Evolutionary conservation across 2,888 invertebrate genomes (phyloP).

Genomic region (Dryococelus australis): DNA sequence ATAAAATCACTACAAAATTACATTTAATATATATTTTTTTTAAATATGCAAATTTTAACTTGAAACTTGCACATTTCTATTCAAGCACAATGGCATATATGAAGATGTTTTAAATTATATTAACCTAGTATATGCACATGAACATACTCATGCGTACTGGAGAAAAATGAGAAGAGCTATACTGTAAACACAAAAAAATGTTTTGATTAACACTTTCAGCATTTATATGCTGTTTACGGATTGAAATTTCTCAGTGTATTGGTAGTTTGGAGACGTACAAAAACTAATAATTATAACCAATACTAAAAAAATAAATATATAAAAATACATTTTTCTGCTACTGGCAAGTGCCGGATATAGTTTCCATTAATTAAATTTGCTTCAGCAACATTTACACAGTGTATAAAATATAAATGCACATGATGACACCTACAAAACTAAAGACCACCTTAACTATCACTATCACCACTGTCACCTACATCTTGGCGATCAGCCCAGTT

Average conservation of each 20-base stretch:
- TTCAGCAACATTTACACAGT: neutral
- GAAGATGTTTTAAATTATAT: neutral
- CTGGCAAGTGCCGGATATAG: neutral
- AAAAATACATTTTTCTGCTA: neutral
- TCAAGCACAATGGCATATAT: neutral
- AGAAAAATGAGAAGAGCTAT: neutral
- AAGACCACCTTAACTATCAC: slow-evolving; percentile 45
- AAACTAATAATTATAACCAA: neutral
- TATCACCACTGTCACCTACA: slow-evolving; percentile 47
- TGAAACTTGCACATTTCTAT: neutral
- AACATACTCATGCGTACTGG: neutral
- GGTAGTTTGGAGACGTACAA: neutral
- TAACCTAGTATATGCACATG: neutral
- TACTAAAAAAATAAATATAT: neutral
- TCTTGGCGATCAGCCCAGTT: slow-evolving; percentile 56
- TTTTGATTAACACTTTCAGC: neutral
- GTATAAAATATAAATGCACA: slow-evolving; percentile 6
- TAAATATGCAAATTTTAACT: neutral
- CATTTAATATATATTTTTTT: too few relatives aligned
- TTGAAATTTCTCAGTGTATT: neutral
- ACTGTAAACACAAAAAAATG: neutral
- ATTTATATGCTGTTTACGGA: neutral
- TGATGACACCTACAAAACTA: neutral
- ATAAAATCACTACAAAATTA: too few relatives aligned
- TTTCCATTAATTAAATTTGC: neutral